phyloP scores from a whole-genome alignment of 2,797 vertebrate genomes.

The Aeoliscus strigatus region DNA sequence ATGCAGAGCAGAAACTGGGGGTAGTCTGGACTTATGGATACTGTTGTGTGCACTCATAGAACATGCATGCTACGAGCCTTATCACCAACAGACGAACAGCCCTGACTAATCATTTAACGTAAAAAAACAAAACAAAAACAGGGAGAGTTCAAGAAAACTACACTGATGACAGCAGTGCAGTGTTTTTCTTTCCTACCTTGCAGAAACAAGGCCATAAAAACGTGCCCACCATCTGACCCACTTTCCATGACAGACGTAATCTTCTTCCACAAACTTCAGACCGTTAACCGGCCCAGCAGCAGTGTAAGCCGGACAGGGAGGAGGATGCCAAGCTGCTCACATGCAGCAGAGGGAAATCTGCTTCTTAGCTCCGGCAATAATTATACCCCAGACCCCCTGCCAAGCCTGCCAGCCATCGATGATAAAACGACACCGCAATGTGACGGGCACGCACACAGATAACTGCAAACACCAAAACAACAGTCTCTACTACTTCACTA shows the following conservation, averaged over 20 bases:
- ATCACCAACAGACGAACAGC: too few species aligned
- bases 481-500: slow-evolving; percentile 6
- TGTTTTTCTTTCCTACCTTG: slow-evolving; percentile 46
- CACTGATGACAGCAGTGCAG: too few species aligned
- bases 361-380: slow-evolving; percentile 32
- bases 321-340: slow-evolving; percentile 43
- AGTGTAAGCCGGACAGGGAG: slow-evolving; percentile 31
- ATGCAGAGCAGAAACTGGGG: too few species aligned
- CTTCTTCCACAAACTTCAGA: slow-evolving; percentile 57
- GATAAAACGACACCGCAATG: slow-evolving; percentile 9
- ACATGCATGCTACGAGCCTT: too few species aligned
- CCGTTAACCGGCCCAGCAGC: slow-evolving; percentile 45
- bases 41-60: too few species aligned
- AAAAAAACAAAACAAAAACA: too few species aligned
- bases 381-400: slow-evolving; percentile 29
- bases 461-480: slow-evolving; percentile 19
- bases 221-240: slow-evolving; percentile 68
- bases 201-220: slow-evolving; percentile 63
- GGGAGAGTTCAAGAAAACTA: too few species aligned
- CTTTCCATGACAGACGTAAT: slow-evolving; percentile 70
- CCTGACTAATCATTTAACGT: too few species aligned
- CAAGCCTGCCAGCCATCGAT: slow-evolving; percentile 17
- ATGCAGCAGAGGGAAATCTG: slow-evolving; percentile 37
- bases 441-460: slow-evolving; percentile 12
- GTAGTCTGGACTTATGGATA: too few species aligned